A percentile compares a stretch with the other conserved stretches of the same genome.
phyloP scores from a whole-genome alignment of 2,888 invertebrate genomes.

The Chymomyza fuscimana region DNA sequence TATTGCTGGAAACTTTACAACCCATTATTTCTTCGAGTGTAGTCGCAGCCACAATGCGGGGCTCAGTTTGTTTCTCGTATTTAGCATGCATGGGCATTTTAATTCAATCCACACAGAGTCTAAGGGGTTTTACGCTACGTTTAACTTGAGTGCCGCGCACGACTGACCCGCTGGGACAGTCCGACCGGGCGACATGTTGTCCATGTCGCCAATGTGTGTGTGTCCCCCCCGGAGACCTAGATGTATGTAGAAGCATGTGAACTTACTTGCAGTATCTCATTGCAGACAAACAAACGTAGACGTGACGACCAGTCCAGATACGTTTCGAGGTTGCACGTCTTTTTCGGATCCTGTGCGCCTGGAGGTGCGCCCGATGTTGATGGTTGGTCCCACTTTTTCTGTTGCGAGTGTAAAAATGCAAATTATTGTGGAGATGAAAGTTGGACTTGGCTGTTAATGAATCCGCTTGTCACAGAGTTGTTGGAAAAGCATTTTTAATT shows the following conservation, averaged over 20 bases:
- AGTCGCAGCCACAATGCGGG: not conserved
- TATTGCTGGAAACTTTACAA: no score
- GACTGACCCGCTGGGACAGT: conserved; percentile 16
- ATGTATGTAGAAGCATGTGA: conserved; percentile 15
- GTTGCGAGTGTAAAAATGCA: conserved; percentile 13
- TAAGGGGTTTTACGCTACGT: conserved; percentile 41
- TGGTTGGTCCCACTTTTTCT: conserved; percentile 78
- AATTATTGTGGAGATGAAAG: conserved; percentile 3
- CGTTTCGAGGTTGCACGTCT: conserved; percentile 80
- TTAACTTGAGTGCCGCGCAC: conserved; percentile 36
- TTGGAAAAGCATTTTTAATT: conserved; percentile 32
- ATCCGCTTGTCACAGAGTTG: conserved; percentile 35
- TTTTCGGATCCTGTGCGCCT: conserved; percentile 78
- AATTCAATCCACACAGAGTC: conserved; percentile 56
- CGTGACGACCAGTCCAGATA: conserved; percentile 80
- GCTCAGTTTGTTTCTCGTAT: conserved; percentile 33
- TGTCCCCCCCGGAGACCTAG: not conserved
- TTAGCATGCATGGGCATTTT: conserved; percentile 51
- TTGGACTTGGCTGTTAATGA: conserved; percentile 40
- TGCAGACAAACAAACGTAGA: conserved; percentile 79
- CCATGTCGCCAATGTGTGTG: not conserved
- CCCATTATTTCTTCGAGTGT: no score
- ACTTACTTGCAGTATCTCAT: conserved; percentile 79
- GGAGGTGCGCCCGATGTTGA: conserved; percentile 74
- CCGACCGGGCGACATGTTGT: conserved; percentile 1